Evolutionary conservation across 1,140 invertebrate species (phyloP).

Genomic region (Calliopsis andreniformis): DNA sequence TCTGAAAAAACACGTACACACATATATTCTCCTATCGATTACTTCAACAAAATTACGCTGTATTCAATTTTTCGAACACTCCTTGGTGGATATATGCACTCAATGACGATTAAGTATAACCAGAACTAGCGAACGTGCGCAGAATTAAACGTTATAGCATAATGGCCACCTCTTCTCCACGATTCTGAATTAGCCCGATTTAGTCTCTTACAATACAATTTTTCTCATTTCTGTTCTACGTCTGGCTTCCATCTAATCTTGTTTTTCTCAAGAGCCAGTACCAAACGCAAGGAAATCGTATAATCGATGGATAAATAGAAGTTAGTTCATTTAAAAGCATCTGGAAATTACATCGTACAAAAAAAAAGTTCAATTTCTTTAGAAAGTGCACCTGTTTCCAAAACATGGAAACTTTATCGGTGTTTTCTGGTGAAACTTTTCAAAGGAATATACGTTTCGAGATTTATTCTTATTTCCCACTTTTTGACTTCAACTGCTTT

Average conservation of each 20-base stretch:
- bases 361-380: not conserved
- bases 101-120: constrained; percentile 39
- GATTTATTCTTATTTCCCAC: too few species aligned
- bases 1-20: too few species aligned
- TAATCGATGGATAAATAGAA: constrained; percentile 16
- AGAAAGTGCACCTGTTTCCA: not conserved
- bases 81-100: constrained; percentile 7
- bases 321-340: constrained; percentile 16
- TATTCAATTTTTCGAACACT: constrained; percentile 28
- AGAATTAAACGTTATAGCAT: constrained; percentile 29
- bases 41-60: not conserved
- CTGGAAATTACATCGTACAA: not conserved
- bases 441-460: too few species aligned
- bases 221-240: not conserved
- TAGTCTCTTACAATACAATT: not conserved
- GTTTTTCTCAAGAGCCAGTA: not conserved
- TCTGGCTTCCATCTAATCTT: not conserved
- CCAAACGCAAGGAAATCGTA: not conserved
- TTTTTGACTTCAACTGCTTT: not conserved
- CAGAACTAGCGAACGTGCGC: constrained; percentile 10
- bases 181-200: not conserved
- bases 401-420: not conserved
- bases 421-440: too few species aligned
- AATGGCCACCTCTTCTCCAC: not conserved
- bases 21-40: not conserved